Conservation (phyloP, 1,140 invertebrate species). For the Myzus persicae region DNA sequence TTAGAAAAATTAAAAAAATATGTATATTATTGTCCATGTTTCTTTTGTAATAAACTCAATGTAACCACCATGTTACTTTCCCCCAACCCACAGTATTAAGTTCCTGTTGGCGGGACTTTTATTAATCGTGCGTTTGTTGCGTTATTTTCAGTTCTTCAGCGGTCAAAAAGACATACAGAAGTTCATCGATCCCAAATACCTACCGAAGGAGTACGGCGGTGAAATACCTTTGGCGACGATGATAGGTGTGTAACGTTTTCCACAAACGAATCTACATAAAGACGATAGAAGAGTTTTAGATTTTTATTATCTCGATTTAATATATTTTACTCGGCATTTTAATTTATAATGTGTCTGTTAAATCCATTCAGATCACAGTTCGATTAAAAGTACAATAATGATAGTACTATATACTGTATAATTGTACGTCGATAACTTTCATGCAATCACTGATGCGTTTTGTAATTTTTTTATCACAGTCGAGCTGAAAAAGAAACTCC, state of each 20-base stretch:
- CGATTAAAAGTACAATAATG: background rate
- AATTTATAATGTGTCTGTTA: background rate
- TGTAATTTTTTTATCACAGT: slow-evolving; percentile 61
- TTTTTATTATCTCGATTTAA: background rate
- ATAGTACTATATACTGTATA: background rate
- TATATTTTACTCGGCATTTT: background rate
- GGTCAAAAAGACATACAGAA: slow-evolving; percentile 74
- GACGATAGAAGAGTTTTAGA: background rate
- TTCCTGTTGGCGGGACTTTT: too few species aligned
- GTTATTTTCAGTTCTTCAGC: slow-evolving; percentile 72
- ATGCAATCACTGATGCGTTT: background rate
- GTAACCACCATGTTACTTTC: background rate
- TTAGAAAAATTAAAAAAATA: background rate
- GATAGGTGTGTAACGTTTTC: slow-evolving; percentile 67
- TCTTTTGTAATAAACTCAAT: background rate
- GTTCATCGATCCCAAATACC: slow-evolving; percentile 75
- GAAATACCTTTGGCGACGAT: slow-evolving; percentile 79
- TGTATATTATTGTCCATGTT: too few species aligned
- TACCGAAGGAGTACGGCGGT: slow-evolving; percentile 87
- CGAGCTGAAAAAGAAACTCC: slow-evolving; percentile 64
- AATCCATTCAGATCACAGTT: background rate
- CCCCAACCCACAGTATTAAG: too few species aligned
- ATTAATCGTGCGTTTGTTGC: background rate
- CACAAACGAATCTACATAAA: background rate
- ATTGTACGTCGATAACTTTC: background rate